These are phyloP conservation scores for Andrena cerasifolii DNA, from an alignment of 1,140 invertebrate species.

Conservation along the genomic window DNA sequence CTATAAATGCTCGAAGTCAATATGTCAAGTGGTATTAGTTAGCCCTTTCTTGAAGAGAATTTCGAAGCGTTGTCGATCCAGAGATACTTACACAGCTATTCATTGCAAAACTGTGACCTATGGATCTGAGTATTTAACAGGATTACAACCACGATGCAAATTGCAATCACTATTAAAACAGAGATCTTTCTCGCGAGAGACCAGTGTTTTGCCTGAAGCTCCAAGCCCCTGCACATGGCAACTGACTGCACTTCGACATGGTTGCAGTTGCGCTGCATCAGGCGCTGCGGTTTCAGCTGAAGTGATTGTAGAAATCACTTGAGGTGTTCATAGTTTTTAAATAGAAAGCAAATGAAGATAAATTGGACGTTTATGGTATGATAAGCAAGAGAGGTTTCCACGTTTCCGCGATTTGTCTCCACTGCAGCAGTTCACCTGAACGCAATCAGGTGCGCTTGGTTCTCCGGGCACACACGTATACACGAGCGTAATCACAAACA, in stretches of 20 bases:
- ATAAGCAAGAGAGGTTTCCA: slow-evolving; percentile 26
- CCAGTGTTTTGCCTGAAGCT: neutral
- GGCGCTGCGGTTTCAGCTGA: neutral
- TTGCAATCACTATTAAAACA: slow-evolving; percentile 1
- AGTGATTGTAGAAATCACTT: slow-evolving; percentile 10
- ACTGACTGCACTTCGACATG: neutral
- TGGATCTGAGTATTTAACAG: no score
- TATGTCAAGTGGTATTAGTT: neutral
- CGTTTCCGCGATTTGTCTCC: slow-evolving; percentile 1
- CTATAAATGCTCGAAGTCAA: neutral
- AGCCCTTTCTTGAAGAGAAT: no score
- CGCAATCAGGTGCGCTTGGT: slow-evolving; percentile 47
- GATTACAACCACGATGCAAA: neutral
- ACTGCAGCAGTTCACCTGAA: slow-evolving; percentile 7
- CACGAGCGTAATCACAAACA: slow-evolving; percentile 47
- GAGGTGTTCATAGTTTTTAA: slow-evolving; percentile 16
- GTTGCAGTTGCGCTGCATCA: slow-evolving; percentile 2
- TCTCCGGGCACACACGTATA: slow-evolving; percentile 6
- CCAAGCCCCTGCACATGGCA: neutral
- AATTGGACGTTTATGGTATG: slow-evolving; percentile 24
- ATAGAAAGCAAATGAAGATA: slow-evolving; percentile 1
- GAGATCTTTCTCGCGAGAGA: neutral
- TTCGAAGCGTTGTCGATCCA: no score
- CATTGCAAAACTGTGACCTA: no score
- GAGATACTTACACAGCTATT: no score